A percentile compares a stretch with the other conserved stretches of the same genome.
Evolutionary conservation across 1,140 invertebrate species (phyloP).

Genomic region (Metaphire vulgaris): DNA sequence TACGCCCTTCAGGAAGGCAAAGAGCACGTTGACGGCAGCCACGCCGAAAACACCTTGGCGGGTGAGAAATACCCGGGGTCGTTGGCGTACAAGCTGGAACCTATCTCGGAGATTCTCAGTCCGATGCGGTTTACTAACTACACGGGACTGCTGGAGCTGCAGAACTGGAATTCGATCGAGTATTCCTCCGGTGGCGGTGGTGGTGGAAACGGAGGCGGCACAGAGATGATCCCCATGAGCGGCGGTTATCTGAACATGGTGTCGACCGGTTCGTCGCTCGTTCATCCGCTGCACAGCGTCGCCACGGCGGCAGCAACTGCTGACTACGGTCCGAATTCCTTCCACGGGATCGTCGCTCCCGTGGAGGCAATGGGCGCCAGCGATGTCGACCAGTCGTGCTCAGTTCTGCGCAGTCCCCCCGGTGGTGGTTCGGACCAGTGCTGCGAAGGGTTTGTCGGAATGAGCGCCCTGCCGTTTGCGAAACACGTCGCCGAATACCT

Average conservation of each 20-base stretch:
- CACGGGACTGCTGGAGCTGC: background rate
- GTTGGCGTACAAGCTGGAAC: constrained; percentile 43
- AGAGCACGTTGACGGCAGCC: background rate
- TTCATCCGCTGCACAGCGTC: too few relatives aligned
- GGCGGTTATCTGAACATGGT: background rate
- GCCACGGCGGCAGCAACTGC: background rate
- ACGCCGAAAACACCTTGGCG: constrained; percentile 32
- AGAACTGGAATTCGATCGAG: background rate
- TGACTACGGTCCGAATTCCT: background rate
- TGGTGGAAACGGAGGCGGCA: background rate
- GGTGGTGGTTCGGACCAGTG: background rate
- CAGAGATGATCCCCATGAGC: background rate
- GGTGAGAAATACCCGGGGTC: constrained; percentile 37
- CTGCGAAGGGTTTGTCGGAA: background rate
- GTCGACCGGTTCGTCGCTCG: background rate
- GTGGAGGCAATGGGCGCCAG: background rate
- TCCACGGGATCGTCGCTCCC: background rate
- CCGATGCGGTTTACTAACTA: constrained; percentile 33
- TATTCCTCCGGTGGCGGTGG: background rate
- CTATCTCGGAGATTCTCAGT: constrained; percentile 44
- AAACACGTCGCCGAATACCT: background rate
- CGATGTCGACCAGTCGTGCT: background rate
- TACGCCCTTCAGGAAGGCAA: background rate
- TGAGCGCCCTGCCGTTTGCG: background rate
- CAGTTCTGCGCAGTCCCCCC: background rate